Percentiles rank a stretch among this genome's conserved stretches.
Conservation (phyloP, 2,113 vertebrate genomes). For the Ariopsis seemanni region DNA sequence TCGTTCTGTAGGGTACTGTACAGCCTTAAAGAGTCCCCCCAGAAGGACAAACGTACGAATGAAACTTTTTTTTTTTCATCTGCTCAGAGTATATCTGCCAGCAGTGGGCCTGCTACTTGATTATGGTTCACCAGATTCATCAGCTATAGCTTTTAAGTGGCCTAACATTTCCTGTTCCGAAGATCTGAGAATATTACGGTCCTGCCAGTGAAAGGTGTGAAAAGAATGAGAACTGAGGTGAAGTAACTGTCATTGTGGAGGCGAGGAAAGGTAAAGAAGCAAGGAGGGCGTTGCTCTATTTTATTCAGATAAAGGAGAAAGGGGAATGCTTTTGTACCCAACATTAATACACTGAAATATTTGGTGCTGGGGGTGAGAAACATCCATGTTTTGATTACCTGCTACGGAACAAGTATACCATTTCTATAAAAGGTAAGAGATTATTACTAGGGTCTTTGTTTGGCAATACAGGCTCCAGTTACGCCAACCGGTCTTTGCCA, state of each 20-base stretch:
- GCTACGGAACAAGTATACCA: constrained; percentile 3
- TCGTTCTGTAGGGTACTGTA: not conserved
- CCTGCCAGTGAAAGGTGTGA: not conserved
- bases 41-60: not conserved
- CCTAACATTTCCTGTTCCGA: not conserved
- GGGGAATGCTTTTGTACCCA: constrained; percentile 42
- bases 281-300: constrained; percentile 56
- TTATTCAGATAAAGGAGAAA: constrained; percentile 57
- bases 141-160: not conserved
- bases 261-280: constrained; percentile 47
- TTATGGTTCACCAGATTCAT: not conserved
- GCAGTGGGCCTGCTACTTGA: not conserved
- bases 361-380: constrained; percentile 5
- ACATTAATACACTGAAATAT: constrained; percentile 23
- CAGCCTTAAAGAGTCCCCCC: not conserved
- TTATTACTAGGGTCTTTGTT: constrained; percentile 2
- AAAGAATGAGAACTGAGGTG: not conserved
- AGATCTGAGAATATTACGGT: not conserved
- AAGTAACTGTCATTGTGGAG: constrained; percentile 26
- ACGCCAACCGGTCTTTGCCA: constrained; percentile 1
- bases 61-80: not conserved
- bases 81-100: not conserved
- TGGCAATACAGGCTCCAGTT: constrained; percentile 31
- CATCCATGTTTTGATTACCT: constrained; percentile 40
- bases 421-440: constrained; percentile 46